These are phyloP conservation scores for Zoanthus sansibaricus DNA, from an alignment of 92 coral and sea anemone species.

Conservation along the genomic window DNA sequence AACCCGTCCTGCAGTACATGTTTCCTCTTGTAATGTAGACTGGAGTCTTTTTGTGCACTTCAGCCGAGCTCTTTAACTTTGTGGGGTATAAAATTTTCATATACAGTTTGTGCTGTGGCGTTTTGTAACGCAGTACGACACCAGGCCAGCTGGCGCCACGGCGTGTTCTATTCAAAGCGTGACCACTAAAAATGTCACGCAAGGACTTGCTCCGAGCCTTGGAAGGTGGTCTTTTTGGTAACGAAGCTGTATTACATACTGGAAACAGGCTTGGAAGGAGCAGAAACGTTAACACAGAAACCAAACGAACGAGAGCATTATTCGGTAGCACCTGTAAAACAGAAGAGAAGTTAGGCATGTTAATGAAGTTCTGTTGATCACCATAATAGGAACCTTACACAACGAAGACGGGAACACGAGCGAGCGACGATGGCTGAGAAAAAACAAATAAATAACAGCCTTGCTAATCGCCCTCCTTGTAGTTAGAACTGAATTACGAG, in stretches of 20 bases:
- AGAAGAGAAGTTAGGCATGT: background rate
- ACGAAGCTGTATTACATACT: background rate
- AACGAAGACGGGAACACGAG: no score
- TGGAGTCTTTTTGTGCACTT: slow-evolving; percentile 18
- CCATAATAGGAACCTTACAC: no score
- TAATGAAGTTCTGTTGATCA: no score
- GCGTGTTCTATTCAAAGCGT: slow-evolving; percentile 21
- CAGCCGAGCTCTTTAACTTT: background rate
- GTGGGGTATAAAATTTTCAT: slow-evolving; percentile 40
- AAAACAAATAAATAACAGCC: no score
- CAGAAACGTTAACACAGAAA: background rate
- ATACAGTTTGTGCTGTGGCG: slow-evolving; percentile 52
- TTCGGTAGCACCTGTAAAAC: slow-evolving; percentile 1
- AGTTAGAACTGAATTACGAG: no score
- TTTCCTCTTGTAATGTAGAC: slow-evolving; percentile 60
- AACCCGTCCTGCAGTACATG: slow-evolving; percentile 63
- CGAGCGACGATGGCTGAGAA: no score
- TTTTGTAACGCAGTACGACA: slow-evolving; percentile 10
- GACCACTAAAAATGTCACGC: background rate
- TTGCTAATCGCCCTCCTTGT: no score
- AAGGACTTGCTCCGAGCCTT: background rate
- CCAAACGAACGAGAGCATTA: background rate
- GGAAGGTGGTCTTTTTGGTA: background rate
- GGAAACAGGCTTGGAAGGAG: slow-evolving; percentile 6
- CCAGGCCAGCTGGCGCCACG: slow-evolving; percentile 46